Evolutionary conservation across 2,888 invertebrate genomes (phyloP).

Genomic region (Ormyrus labotus): DNA sequence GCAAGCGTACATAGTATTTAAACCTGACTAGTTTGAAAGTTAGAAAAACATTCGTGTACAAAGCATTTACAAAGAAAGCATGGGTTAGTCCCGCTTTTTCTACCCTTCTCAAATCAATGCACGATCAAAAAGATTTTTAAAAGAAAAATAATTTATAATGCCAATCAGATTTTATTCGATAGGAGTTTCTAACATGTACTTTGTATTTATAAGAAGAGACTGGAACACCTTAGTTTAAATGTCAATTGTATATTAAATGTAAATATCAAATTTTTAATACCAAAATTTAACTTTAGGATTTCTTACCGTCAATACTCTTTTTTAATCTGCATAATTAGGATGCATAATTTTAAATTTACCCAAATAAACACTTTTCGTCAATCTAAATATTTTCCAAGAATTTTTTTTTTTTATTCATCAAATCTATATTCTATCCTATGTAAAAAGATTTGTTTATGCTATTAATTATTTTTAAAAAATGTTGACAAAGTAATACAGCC

Average conservation of each 20-base stretch:
- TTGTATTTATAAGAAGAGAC: constrained; percentile 1
- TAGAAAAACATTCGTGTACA: too few species aligned
- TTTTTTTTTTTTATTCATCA: neutral
- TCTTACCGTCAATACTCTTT: neutral
- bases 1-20: too few species aligned
- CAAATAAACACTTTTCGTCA: neutral
- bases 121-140: too few species aligned
- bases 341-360: constrained; percentile 10
- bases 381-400: neutral
- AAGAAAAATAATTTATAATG: too few species aligned
- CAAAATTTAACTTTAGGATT: neutral
- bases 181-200: too few species aligned
- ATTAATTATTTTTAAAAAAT: constrained; percentile 2
- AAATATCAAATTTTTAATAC: constrained; percentile 1
- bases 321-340: constrained; percentile 4
- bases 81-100: too few species aligned
- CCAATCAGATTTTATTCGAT: too few species aligned
- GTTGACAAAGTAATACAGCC: constrained; percentile 28
- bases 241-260: neutral
- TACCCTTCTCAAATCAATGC: too few species aligned
- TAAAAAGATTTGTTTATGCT: constrained; percentile 10
- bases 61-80: too few species aligned
- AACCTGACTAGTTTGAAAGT: too few species aligned
- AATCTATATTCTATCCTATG: constrained; percentile 7
- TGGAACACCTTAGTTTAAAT: neutral